A percentile compares a stretch with the other conserved stretches of the same genome.
These are phyloP conservation scores for Orbicella faveolata DNA, from an alignment of 64 coral and sea anemone species.

Conservation along the genomic window DNA sequence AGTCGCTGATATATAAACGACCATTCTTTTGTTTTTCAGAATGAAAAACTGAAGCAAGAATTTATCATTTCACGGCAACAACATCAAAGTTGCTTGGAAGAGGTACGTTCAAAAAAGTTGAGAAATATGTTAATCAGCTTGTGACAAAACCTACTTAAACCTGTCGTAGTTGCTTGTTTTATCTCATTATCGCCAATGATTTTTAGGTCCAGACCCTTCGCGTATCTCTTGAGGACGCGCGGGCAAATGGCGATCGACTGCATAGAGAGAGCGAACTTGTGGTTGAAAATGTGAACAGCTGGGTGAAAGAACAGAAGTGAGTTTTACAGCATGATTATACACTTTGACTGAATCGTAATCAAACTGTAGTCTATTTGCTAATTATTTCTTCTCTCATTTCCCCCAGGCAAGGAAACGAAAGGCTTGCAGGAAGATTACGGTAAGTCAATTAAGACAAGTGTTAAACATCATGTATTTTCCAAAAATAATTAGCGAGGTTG, in stretches of 20 bases:
- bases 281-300: constrained; percentile 93
- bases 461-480: neutral
- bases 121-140: too few species aligned
- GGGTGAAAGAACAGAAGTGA: constrained; percentile 99
- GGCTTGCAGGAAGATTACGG: constrained; percentile 85
- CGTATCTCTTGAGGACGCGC: constrained; percentile 82
- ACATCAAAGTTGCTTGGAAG: constrained; percentile 90
- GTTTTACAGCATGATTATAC: neutral
- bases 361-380: neutral
- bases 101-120: constrained; percentile 5
- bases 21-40: constrained; percentile 46
- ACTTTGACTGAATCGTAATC: neutral
- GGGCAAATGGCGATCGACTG: constrained; percentile 83
- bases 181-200: neutral
- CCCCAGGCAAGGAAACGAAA: constrained; percentile 92
- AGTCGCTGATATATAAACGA: neutral
- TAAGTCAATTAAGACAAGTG: constrained; percentile 13
- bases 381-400: constrained; percentile 5
- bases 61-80: constrained; percentile 67
- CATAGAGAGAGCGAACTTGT: constrained; percentile 94
- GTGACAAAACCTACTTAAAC: too few species aligned
- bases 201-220: constrained; percentile 76
- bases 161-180: neutral
- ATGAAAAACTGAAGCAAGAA: constrained; percentile 82
- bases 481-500: too few species aligned